These are phyloP conservation scores for Apodemus speciosus DNA, from an alignment of 2,113 vertebrate genomes.

Conservation along the genomic window DNA sequence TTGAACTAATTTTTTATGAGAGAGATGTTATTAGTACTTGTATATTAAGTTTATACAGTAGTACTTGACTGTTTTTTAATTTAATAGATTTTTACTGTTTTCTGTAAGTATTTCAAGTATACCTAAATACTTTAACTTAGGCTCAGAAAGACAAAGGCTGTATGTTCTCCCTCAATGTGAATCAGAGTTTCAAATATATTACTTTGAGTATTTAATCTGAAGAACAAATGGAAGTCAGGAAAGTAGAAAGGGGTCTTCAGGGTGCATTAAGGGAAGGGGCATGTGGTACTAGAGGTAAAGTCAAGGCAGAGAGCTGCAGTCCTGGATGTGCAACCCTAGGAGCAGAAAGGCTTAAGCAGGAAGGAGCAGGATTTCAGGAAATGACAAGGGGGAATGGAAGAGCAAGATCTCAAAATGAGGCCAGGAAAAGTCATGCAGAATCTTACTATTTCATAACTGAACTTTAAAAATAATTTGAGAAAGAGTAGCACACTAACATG, in stretches of 20 bases:
- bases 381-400: not conserved
- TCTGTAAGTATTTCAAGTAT: constrained; percentile 21
- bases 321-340: not conserved
- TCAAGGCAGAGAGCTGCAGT: not conserved
- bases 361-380: not conserved
- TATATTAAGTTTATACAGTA: constrained; percentile 15
- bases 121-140: not conserved
- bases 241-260: not conserved
- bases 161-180: not conserved
- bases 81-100: not conserved
- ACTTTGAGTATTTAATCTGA: not conserved
- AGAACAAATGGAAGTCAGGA: not conserved
- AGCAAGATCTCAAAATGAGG: not conserved
- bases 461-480: not conserved
- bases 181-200: not conserved
- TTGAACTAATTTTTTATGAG: not conserved
- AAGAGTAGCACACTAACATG: not conserved
- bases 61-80: not conserved
- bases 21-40: not conserved
- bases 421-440: not conserved
- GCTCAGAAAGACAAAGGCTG: not conserved
- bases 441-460: not conserved
- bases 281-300: not conserved
- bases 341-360: not conserved
- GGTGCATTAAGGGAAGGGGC: not conserved